Conservation (phyloP, 2,888 invertebrate species). For the Andrena chrysosceles region DNA sequence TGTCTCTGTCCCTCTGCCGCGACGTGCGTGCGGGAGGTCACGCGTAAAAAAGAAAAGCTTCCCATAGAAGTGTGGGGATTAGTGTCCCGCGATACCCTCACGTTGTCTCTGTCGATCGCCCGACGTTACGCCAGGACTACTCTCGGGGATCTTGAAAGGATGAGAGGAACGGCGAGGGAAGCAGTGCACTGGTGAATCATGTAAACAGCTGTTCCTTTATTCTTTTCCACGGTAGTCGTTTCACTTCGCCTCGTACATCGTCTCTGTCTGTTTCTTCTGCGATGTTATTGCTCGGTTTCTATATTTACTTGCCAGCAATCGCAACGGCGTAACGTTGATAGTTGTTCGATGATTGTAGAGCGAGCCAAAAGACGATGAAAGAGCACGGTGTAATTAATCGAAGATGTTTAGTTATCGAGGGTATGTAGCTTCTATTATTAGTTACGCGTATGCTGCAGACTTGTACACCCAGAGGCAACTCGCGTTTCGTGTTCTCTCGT, state of each 20-base stretch:
- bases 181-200: conserved; percentile 23
- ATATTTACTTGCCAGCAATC: not conserved
- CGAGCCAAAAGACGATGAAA: conserved; percentile 35
- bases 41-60: conserved; percentile 39
- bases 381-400: conserved; percentile 33
- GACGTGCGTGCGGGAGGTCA: conserved; percentile 48
- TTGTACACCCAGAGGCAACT: not conserved
- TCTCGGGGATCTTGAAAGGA: not conserved
- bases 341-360: not conserved
- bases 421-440: not conserved
- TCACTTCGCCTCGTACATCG: not conserved
- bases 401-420: not conserved
- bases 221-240: not conserved
- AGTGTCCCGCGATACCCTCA: conserved; percentile 41
- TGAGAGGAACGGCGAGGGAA: conserved; percentile 6
- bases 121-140: conserved; percentile 8
- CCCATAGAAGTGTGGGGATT: conserved; percentile 40
- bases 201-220: conserved; percentile 48
- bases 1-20: conserved; percentile 31
- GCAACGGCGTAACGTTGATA: not conserved
- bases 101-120: conserved; percentile 32
- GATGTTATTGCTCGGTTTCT: not conserved
- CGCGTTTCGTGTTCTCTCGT: conserved; percentile 14
- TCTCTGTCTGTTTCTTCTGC: not conserved
- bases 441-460: not conserved